Base-by-base conservation (phyloP, 2,113 vertebrate genomes). In the Rafetus swinhoei region DNA sequence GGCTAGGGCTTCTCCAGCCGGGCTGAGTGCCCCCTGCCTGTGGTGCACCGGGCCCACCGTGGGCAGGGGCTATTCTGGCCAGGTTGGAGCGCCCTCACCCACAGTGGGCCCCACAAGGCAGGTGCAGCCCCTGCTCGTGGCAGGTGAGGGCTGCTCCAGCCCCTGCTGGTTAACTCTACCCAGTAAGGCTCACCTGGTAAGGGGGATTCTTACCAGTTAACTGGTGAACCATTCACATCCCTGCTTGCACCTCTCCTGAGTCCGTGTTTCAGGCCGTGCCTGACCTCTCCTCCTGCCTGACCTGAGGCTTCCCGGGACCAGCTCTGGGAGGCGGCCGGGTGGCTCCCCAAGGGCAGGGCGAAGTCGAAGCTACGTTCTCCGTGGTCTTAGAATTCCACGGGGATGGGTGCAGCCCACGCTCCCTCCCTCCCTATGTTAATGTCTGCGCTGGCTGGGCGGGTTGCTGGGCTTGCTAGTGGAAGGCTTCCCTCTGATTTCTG, bases 401-500 rank as follows among this genome's bases (percentile, higher is more conserved):
- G 88, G 76, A 27, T 81, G n/a, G 0, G 0, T 84, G 85, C 62
- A 72, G 91, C 88, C 96, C 77, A 94, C 93, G 89, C 14, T 83
- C 74, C 79, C 83, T 86, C 82, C 90, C 89, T 93, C 90, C n/a
- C n/a, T n/a, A n/a, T n/a, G n/a, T 87, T 79, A 82, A 1, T 76
- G 0, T 0, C 74, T 92, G 14, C 84, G 95, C 77, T 81, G 89
- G 92, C 27, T 90, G 86, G 39, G 39, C 39, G 39, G 39, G 39
- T 45, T 45, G 39, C 39, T 45, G 39, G n/a, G n/a, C n/a, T n/a
- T n/a, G n/a, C n/a, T n/a, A n/a, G n/a, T 91, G 72, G 5, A 69
- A 69, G 32, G 4, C 35, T 72, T 57, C 82, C 90, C 62, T 89
- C 90, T 94, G 84, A 74, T 95, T 93, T 35, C 60, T 82, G 82